These are phyloP conservation scores for Lophura nycthemera DNA, from an alignment of 2,113 vertebrate species.

Conservation along the genomic window DNA sequence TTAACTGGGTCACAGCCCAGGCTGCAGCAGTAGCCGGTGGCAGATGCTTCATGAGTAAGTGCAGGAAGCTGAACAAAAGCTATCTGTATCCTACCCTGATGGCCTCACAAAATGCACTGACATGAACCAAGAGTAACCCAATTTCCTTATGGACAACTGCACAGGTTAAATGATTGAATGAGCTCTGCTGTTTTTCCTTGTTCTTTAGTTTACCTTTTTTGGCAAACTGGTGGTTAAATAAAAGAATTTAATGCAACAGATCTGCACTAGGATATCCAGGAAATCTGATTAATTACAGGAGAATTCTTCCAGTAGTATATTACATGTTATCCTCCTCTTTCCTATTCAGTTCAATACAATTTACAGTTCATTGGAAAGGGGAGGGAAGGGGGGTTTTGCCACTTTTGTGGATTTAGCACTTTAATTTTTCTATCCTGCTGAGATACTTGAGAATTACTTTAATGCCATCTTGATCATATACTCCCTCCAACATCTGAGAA, in stretches of 20 bases:
- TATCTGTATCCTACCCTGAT: not conserved
- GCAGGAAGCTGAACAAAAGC: not conserved
- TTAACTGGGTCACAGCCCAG: not conserved
- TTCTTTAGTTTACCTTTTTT: not conserved
- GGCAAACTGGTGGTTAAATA: not conserved
- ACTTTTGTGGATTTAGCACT: not conserved
- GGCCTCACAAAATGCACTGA: not conserved
- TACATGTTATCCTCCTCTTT: not conserved
- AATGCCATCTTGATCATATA: not conserved
- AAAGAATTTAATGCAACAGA: not conserved
- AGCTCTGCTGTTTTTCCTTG: fast-evolving
- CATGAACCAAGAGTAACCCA: not conserved
- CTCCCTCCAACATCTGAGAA: not conserved
- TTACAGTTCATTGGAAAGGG: not conserved
- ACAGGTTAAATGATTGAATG: not conserved
- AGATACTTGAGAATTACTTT: not conserved
- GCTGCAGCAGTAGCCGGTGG: not conserved
- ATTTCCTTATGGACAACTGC: not conserved
- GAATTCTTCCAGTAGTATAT: not conserved
- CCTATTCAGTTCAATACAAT: not conserved
- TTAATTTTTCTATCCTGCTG: not conserved
- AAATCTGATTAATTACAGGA: not conserved
- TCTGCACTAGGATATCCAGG: not conserved
- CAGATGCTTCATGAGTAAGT: not conserved
- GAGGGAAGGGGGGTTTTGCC: not conserved